Evolutionary conservation across 2,888 invertebrate genomes (phyloP).

Genomic region (Ditylenchus weischeri): DNA sequence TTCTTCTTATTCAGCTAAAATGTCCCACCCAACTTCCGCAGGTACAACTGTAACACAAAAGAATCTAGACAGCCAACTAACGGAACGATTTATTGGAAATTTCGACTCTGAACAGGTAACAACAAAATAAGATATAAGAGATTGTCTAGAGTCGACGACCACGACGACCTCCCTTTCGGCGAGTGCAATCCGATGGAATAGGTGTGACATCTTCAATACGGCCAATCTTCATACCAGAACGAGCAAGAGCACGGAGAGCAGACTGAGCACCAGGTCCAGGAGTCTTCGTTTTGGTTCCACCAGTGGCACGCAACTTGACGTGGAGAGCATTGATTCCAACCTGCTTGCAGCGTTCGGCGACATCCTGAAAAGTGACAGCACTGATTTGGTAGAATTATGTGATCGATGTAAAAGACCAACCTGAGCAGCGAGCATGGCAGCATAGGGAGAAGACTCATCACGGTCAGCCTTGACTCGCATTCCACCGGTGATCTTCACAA

Average conservation of each 20-base stretch:
- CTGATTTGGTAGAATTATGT: no score
- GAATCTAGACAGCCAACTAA: no score
- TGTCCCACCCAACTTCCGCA: no score
- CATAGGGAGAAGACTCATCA: constrained; percentile 99
- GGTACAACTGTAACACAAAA: no score
- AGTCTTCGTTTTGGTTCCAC: constrained; percentile 68
- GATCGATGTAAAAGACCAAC: neutral
- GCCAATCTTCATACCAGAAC: constrained; percentile 98
- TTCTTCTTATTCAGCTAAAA: no score
- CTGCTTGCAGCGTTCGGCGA: constrained; percentile 94
- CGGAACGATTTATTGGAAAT: no score
- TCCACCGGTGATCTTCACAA: constrained; percentile 67
- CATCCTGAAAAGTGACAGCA: constrained; percentile 67
- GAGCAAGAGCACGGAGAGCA: constrained; percentile 74
- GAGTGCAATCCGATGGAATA: no score
- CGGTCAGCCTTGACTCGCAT: constrained; percentile 87
- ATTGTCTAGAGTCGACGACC: constrained; percentile 86
- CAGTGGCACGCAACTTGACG: constrained; percentile 95
- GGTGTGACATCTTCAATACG: constrained; percentile 90
- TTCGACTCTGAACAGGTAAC: no score
- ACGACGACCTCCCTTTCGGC: constrained; percentile 76
- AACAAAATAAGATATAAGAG: no score
- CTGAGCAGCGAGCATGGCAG: constrained; percentile 99
- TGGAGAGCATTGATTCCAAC: constrained; percentile 96
- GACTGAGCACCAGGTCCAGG: constrained; percentile 74